Evolutionary conservation across 2,797 vertebrate genomes (phyloP).

Genomic region (Loris lydekkerianus): DNA sequence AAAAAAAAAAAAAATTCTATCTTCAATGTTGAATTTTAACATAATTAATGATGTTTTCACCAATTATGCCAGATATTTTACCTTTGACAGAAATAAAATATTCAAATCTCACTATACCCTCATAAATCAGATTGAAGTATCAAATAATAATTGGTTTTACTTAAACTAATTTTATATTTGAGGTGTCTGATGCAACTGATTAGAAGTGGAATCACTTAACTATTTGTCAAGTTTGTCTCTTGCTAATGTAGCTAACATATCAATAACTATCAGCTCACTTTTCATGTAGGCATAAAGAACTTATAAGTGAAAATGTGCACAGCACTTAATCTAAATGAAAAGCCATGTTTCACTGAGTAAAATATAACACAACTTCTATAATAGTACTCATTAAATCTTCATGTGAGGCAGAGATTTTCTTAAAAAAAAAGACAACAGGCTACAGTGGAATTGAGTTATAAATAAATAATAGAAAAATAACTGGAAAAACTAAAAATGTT

Average conservation of each 20-base stretch:
- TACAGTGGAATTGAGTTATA: background rate
- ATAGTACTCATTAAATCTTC: background rate
- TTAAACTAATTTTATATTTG: constrained; percentile 44
- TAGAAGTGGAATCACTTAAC: constrained; percentile 3
- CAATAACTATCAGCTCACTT: background rate
- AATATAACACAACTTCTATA: background rate
- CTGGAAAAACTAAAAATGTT: background rate
- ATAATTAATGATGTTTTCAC: background rate
- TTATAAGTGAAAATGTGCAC: background rate
- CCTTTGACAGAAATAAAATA: background rate
- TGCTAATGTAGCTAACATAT: background rate
- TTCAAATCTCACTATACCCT: background rate
- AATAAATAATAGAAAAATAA: background rate
- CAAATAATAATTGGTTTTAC: background rate
- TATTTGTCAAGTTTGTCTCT: background rate
- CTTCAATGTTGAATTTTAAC: constrained; percentile 11
- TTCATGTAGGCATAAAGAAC: background rate
- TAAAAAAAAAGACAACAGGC: background rate
- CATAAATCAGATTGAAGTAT: background rate
- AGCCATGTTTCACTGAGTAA: background rate
- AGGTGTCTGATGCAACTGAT: background rate
- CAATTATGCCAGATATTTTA: background rate
- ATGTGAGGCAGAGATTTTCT: background rate
- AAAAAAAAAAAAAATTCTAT: constrained; percentile 7
- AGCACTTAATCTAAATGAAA: background rate